phyloP scores from a whole-genome alignment of 2,113 vertebrate genomes.

The Amazona guildingii region DNA sequence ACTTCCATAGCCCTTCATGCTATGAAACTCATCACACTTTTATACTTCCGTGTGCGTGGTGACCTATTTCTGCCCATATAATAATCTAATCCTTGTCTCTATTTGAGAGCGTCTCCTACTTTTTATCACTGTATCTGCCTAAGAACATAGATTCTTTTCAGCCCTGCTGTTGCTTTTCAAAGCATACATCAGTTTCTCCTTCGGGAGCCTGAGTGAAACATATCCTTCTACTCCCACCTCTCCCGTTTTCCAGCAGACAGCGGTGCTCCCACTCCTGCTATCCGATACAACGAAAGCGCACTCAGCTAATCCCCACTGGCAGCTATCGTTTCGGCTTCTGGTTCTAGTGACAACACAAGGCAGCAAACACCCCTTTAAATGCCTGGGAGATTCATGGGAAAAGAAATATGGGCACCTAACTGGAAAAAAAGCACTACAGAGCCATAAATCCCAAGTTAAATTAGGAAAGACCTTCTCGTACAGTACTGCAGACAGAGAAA shows the following conservation, averaged over 20 bases:
- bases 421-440: background rate
- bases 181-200: background rate
- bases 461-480: background rate
- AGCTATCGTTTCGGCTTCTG: background rate
- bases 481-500: background rate
- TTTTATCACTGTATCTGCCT: background rate
- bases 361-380: background rate
- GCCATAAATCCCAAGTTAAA: conserved; percentile 31
- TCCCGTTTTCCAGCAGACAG: background rate
- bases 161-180: conserved; percentile 4
- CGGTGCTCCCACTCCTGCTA: background rate
- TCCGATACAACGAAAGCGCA: background rate
- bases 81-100: background rate
- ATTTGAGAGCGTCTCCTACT: background rate
- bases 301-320: background rate
- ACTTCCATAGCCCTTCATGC: background rate
- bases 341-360: background rate
- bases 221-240: background rate
- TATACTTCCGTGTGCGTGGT: background rate
- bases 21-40: background rate
- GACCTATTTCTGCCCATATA: background rate
- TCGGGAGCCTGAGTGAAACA: background rate
- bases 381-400: conserved; percentile 15
- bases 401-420: conserved; percentile 38
- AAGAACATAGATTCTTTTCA: background rate